Evolutionary conservation across 2,797 vertebrate genomes (phyloP).

Genomic region (Thamnophis elegans): DNA sequence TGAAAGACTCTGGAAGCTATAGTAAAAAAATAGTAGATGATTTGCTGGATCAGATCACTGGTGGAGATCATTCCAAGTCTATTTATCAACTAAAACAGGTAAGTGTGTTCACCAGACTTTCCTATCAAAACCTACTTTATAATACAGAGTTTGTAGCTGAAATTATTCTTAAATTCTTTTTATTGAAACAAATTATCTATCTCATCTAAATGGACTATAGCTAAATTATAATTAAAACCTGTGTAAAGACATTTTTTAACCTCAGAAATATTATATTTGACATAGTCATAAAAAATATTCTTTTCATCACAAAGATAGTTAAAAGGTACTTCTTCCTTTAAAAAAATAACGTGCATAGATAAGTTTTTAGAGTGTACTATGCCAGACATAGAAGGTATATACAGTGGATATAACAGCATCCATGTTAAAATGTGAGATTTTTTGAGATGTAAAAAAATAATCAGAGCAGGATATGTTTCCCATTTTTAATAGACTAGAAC

Average conservation of each 20-base stretch:
- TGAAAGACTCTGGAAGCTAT: constrained; percentile 86
- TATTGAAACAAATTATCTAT: background rate
- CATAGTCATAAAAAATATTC: background rate
- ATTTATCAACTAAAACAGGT: constrained; percentile 90
- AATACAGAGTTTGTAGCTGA: background rate
- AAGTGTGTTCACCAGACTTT: constrained; percentile 26
- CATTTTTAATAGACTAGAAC: background rate
- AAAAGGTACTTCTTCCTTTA: background rate
- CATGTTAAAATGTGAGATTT: background rate
- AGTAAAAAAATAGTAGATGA: constrained; percentile 89
- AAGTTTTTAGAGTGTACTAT: background rate
- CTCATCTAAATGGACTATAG: background rate
- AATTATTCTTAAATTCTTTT: background rate
- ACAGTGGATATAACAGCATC: background rate
- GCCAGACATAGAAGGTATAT: background rate
- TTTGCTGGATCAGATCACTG: constrained; percentile 94
- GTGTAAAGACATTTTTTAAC: background rate
- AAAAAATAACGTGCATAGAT: background rate
- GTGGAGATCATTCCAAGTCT: constrained; percentile 87
- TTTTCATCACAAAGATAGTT: background rate
- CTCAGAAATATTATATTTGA: background rate
- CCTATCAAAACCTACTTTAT: background rate
- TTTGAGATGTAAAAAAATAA: background rate
- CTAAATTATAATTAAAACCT: background rate
- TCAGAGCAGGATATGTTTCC: background rate